Evolutionary conservation across 2,888 invertebrate species (phyloP), one percentile per base, ranked within the genome.

Genomic region (Chrysina gloriosa): DNA sequence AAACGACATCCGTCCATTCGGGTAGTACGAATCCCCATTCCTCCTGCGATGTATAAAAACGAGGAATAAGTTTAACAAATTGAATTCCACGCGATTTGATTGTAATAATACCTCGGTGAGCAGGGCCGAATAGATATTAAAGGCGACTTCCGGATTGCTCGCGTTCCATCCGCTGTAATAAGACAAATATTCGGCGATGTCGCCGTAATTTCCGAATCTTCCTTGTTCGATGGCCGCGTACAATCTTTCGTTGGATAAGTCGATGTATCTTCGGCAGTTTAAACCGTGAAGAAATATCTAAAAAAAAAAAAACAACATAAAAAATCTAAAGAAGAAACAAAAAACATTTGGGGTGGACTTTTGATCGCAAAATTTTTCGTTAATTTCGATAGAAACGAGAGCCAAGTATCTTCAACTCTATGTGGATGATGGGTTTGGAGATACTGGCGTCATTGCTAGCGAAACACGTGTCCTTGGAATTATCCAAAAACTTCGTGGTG

Each of bases 1-100:
- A 81, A 9, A 84, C 77, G 1, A 71, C 71, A 2, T 74, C 66
- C 0, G 84, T 78, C 85, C 85, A 85, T 9, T 74, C 68, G 0
- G 85, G 85, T 19, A 85, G 71, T 5, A 74, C 42, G 7, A 84
- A 72, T 52, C 81, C 80, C 72, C 77, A 77, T 27, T 79, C 79
- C 50, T 73, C 71, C 78, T 79, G 65, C 68, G 29, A 45, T n/a
- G n/a, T 47, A 19, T 9, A 21, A 23, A 50, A 29, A n/a, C 4
- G 9, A 77, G 14, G 34, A 39, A 63, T 4, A 45, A 48, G 14
- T 16, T 36, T 31, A 11, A 29, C 25, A 52, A 50, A 23, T 2
- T n/a, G 2, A 29, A 50, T 29, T 39, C 7, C 7, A 5, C 3
- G 5, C 9, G 11, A 56, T 29, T 16, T 31, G 14, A 21, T 5